Conservation (phyloP, 2,888 invertebrate species). For the Leptinotarsa juncta region DNA sequence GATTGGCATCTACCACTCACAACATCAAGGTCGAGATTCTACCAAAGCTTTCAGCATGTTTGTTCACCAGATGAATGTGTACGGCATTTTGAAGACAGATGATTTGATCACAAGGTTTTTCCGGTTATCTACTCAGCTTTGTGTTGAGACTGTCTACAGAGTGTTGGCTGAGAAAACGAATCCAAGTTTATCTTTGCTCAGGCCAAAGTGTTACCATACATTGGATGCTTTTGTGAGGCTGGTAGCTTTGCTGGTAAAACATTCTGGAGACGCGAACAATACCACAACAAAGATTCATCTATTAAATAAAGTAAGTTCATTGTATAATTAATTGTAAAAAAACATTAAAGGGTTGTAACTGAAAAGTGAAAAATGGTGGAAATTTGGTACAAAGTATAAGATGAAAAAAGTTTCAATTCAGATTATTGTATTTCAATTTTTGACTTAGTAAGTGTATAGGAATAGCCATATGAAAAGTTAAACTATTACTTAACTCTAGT, state of each 20-base stretch:
- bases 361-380: too few relatives aligned
- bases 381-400: too few relatives aligned
- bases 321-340: too few relatives aligned
- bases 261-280: conserved; percentile 90
- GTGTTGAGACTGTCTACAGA: conserved; percentile 93
- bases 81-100: conserved; percentile 96
- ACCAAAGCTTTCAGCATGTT: conserved; percentile 93
- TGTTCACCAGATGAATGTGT: conserved; percentile 96
- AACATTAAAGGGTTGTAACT: too few relatives aligned
- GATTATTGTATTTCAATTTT: too few relatives aligned
- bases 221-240: conserved; percentile 95
- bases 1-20: conserved; percentile 86
- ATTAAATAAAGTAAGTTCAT: conserved; percentile 79
- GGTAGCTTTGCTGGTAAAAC: conserved; percentile 93
- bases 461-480: too few relatives aligned
- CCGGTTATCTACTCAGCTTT: conserved; percentile 95
- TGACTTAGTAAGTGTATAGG: too few relatives aligned
- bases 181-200: conserved; percentile 71
- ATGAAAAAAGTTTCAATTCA: too few relatives aligned
- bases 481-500: too few relatives aligned
- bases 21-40: conserved; percentile 83
- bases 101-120: conserved; percentile 98
- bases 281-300: conserved; percentile 97
- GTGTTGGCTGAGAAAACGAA: conserved; percentile 79
- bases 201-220: conserved; percentile 94